Evolutionary conservation across 2,113 vertebrate genomes (phyloP).

Genomic region (Callopanchax toddi): DNA sequence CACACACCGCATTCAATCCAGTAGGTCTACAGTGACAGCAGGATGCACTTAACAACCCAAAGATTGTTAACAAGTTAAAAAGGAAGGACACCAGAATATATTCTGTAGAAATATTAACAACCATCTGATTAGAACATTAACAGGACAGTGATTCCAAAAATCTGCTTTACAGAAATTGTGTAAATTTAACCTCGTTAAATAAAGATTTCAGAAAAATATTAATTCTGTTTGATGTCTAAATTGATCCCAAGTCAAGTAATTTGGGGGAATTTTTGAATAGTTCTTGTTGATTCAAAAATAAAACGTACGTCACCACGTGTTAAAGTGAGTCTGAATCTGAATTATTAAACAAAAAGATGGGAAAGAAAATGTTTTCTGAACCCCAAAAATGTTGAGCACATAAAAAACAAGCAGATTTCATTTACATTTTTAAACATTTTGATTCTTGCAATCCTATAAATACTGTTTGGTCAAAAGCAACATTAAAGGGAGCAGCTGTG

Average conservation of each 20-base stretch:
- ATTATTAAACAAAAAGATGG: neutral
- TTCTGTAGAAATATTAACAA: conserved; percentile 67
- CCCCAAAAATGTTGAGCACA: conserved; percentile 9
- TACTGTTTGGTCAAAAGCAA: conserved; percentile 16
- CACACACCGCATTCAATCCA: conserved; percentile 20
- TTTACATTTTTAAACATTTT: neutral
- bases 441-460: conserved; percentile 18
- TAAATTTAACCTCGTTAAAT: neutral
- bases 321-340: no score
- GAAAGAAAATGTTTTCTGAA: conserved; percentile 14
- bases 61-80: conserved; percentile 78
- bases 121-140: conserved; percentile 20
- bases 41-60: conserved; percentile 78
- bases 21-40: conserved; percentile 47
- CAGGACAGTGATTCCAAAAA: conserved; percentile 11
- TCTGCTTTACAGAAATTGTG: neutral
- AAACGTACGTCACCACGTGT: no score
- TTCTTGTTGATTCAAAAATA: no score
- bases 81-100: conserved; percentile 66
- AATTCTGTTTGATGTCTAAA: neutral
- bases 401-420: conserved; percentile 21
- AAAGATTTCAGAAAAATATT: no score
- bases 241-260: neutral
- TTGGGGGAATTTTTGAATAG: neutral
- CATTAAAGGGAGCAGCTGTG: neutral